Evolutionary conservation across 2,888 invertebrate genomes (phyloP).

Genomic region (Harpalus rubripes): DNA sequence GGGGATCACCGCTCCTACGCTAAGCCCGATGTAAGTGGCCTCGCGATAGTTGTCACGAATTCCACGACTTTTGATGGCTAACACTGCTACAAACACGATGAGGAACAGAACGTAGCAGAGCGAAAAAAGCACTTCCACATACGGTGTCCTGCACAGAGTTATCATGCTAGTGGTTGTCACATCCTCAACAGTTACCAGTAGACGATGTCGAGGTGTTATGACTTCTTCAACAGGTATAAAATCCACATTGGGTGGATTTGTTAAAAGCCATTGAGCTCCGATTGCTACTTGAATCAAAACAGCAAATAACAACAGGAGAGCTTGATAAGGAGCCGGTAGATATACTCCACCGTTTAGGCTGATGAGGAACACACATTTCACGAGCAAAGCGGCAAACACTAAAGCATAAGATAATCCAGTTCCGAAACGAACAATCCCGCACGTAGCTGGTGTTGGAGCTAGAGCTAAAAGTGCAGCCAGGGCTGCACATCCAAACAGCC

Average conservation of each 20-base stretch:
- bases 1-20: constrained; percentile 91
- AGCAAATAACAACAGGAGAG: constrained; percentile 92
- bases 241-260: constrained; percentile 85
- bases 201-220: constrained; percentile 73
- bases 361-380: constrained; percentile 95
- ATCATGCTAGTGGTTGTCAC: constrained; percentile 74
- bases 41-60: constrained; percentile 96
- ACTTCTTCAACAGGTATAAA: constrained; percentile 76
- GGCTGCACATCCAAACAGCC: constrained; percentile 89
- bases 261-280: constrained; percentile 90
- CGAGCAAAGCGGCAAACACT: constrained; percentile 93
- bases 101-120: constrained; percentile 91
- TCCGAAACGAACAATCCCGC: constrained; percentile 90
- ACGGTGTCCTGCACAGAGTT: constrained; percentile 83
- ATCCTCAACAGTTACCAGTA: constrained; percentile 75
- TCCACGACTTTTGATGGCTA: constrained; percentile 91
- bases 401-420: constrained; percentile 91
- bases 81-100: constrained; percentile 89
- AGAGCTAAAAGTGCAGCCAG: constrained; percentile 89
- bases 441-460: constrained; percentile 88
- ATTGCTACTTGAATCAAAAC: constrained; percentile 94
- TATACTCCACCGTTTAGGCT: constrained; percentile 95
- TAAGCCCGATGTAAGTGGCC: constrained; percentile 94
- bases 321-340: constrained; percentile 95
- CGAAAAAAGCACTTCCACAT: constrained; percentile 87